Evolutionary conservation across 1,140 invertebrate genomes (phyloP).

Genomic region (Pemphigus obesinymphae): DNA sequence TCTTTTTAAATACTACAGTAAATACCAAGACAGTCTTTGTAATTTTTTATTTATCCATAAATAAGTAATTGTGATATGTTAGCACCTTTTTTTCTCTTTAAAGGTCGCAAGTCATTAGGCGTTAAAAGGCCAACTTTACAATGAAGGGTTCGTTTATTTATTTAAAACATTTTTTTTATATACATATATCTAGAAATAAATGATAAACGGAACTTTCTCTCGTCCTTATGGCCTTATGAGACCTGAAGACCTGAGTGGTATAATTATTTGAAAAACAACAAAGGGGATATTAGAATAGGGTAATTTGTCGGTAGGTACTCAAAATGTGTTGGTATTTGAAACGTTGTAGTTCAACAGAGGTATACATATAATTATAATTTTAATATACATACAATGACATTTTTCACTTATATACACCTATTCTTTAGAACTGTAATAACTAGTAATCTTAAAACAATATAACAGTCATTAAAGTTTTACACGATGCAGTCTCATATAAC

Average conservation of each 20-base stretch:
- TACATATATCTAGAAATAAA: not conserved
- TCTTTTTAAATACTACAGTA: not conserved
- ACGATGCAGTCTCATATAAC: no score
- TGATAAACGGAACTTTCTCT: constrained; percentile 1
- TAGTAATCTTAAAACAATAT: not conserved
- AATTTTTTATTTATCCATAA: no score
- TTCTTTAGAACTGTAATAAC: not conserved
- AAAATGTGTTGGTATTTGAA: not conserved
- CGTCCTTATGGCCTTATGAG: not conserved
- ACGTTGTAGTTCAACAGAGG: not conserved
- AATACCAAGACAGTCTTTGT: not conserved
- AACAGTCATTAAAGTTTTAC: no score
- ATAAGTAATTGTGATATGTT: not conserved
- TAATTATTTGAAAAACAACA: constrained; percentile 4
- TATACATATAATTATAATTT: not conserved
- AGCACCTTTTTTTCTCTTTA: constrained; percentile 1
- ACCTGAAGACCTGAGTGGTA: not conserved
- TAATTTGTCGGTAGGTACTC: constrained; percentile 23
- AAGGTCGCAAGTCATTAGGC: not conserved
- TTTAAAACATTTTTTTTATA: constrained; percentile 7
- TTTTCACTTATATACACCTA: not conserved
- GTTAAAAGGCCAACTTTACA: constrained; percentile 18
- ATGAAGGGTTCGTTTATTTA: not conserved
- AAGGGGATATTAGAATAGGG: not conserved
- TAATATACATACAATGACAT: not conserved